phyloP scores from a whole-genome alignment of 2,888 invertebrate species.

The Drosophila maculinotata region DNA sequence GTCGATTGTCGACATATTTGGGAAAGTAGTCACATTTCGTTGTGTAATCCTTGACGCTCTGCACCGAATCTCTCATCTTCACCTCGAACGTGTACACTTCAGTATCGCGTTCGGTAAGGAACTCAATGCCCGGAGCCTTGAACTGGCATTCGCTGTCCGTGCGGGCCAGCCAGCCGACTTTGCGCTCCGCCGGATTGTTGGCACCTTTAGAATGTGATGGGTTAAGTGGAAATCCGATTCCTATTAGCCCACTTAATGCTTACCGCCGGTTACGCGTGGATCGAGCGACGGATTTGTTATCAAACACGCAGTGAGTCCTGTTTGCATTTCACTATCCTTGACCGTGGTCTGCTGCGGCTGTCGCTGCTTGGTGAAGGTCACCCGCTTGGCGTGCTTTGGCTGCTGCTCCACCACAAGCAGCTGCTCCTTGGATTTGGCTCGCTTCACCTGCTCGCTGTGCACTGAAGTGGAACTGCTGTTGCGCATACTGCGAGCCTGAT shows the following conservation, averaged over 20 bases:
- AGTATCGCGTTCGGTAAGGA: slow-evolving; percentile 44
- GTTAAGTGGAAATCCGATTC: background rate
- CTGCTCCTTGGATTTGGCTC: slow-evolving; percentile 2
- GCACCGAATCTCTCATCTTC: slow-evolving; percentile 59
- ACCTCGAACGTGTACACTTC: slow-evolving; percentile 68
- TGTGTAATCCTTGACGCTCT: slow-evolving; percentile 35
- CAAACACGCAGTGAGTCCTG: slow-evolving; percentile 56
- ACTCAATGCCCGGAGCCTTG: slow-evolving; percentile 59
- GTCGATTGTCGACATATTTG: slow-evolving; percentile 45
- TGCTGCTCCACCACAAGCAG: slow-evolving; percentile 21
- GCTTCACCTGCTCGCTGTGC: slow-evolving; percentile 1
- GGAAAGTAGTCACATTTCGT: slow-evolving; percentile 64
- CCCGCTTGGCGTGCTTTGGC: slow-evolving; percentile 60
- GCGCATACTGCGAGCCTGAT: slow-evolving; percentile 27
- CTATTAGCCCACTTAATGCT: background rate
- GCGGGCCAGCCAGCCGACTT: slow-evolving; percentile 44
- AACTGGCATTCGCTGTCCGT: slow-evolving; percentile 70
- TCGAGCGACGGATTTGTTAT: slow-evolving; percentile 44
- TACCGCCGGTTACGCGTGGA: slow-evolving; percentile 46
- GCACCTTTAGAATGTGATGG: slow-evolving; percentile 34
- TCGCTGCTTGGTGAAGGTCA: slow-evolving; percentile 51
- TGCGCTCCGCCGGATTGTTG: slow-evolving; percentile 60
- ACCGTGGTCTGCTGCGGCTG: slow-evolving; percentile 26
- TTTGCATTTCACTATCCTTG: slow-evolving; percentile 36
- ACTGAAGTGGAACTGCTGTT: slow-evolving; percentile 29